phyloP scores from a whole-genome alignment of 2,113 vertebrate genomes.

The Mormoops blainvillei region DNA sequence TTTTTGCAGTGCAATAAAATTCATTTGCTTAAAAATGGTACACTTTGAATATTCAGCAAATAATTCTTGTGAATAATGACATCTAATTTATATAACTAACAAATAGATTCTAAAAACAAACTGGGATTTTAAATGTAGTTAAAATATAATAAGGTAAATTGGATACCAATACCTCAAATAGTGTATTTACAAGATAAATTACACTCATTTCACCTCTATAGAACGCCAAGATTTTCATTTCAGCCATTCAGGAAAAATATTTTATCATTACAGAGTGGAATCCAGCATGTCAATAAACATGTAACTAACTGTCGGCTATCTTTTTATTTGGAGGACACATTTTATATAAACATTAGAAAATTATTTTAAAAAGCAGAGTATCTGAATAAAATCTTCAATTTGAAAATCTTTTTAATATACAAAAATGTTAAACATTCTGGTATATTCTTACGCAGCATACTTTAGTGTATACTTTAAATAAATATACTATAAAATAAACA shows the following conservation, averaged over 20 bases:
- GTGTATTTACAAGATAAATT: background rate
- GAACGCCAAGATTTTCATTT: background rate
- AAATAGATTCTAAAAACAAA: background rate
- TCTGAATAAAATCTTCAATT: background rate
- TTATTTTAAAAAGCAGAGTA: background rate
- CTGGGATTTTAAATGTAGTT: background rate
- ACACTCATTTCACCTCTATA: background rate
- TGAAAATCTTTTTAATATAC: background rate
- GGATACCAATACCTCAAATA: background rate
- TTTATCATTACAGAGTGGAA: background rate
- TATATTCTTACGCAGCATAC: background rate
- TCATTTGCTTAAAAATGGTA: background rate
- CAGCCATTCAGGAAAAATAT: background rate
- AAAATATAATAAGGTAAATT: background rate
- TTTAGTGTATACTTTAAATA: background rate
- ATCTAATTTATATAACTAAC: background rate
- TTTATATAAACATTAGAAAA: constrained; percentile 15
- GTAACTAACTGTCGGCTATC: background rate
- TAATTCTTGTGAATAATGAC: background rate
- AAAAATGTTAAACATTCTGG: background rate
- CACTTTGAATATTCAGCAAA: background rate
- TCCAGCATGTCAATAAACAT: background rate
- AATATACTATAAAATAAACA: constrained; percentile 5
- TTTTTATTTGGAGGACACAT: background rate
- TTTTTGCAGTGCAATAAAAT: background rate